Conservation (phyloP, 2,113 vertebrate species). For the Sander vitreus region DNA sequence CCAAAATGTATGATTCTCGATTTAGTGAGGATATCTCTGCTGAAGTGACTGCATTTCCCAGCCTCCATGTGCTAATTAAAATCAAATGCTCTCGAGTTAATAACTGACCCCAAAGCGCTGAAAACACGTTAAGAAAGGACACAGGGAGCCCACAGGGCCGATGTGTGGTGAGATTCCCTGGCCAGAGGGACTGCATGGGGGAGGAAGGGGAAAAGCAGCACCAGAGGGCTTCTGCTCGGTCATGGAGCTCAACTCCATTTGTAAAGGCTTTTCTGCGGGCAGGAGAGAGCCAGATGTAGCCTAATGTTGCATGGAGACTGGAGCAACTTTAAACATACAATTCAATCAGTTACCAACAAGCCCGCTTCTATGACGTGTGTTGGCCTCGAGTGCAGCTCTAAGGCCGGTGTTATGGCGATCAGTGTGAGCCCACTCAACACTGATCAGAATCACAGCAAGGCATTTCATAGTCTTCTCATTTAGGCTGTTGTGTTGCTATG, state of each 20-base stretch:
- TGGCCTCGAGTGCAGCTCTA: not conserved
- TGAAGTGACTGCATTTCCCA: not conserved
- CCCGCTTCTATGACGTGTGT: not conserved
- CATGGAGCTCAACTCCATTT: constrained; percentile 81
- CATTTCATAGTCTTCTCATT: not conserved
- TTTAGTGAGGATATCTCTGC: not conserved
- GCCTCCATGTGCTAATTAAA: constrained; percentile 10
- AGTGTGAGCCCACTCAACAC: not conserved
- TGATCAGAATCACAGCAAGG: not conserved
- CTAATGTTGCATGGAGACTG: constrained; percentile 27
- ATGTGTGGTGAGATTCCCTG: constrained; percentile 32
- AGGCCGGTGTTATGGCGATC: not conserved
- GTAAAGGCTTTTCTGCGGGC: constrained; percentile 70
- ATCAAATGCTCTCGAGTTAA: constrained; percentile 35
- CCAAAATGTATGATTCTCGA: not conserved
- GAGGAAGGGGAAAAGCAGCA: constrained; percentile 72
- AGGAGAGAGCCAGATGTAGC: constrained; percentile 60
- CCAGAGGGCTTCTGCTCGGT: constrained; percentile 73
- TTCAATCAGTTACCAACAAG: constrained; percentile 58
- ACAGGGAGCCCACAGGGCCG: constrained; percentile 25
- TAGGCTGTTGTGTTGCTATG: not conserved
- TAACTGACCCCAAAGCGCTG: constrained; percentile 28
- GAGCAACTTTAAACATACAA: constrained; percentile 42
- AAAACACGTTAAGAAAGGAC: constrained; percentile 21
- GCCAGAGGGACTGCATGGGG: constrained; percentile 9